These are phyloP conservation scores for Cyclina sinensis DNA, from an alignment of 1,140 invertebrate species.

Conservation along the genomic window DNA sequence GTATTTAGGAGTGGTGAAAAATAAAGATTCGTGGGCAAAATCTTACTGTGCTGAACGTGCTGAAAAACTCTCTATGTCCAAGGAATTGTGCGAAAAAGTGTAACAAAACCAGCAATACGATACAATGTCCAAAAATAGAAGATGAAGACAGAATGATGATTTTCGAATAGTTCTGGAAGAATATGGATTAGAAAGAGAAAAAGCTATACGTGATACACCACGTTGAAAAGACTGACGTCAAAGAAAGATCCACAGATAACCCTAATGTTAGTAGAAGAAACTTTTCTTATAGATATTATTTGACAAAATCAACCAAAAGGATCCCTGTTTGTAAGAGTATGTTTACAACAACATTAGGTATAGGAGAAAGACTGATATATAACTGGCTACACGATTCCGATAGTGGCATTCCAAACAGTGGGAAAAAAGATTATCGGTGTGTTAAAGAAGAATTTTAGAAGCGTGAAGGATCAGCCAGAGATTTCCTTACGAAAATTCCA, in stretches of 20 bases:
- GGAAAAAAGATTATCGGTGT: background rate
- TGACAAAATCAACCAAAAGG: background rate
- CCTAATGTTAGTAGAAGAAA: conserved; percentile 16
- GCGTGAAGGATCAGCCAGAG: conserved; percentile 32
- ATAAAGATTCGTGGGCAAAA: conserved; percentile 30
- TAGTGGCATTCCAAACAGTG: conserved; percentile 1
- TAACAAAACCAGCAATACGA: background rate
- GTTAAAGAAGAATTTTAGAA: background rate
- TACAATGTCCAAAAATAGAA: conserved; percentile 5
- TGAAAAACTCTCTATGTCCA: background rate
- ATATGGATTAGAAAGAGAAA: conserved; percentile 37
- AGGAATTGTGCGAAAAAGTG: conserved; percentile 33
- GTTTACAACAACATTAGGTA: conserved; percentile 17
- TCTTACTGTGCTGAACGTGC: conserved; percentile 38
- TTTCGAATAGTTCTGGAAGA: conserved; percentile 38
- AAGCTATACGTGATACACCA: conserved; percentile 5
- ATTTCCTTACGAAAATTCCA: background rate
- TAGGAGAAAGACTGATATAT: conserved; percentile 32
- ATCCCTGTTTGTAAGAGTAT: conserved; percentile 43
- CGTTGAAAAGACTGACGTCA: conserved; percentile 18
- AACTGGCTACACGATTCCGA: conserved; percentile 13
- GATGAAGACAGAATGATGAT: conserved; percentile 27
- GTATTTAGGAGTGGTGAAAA: conserved; percentile 37
- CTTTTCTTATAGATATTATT: conserved; percentile 49
- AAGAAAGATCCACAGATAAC: conserved; percentile 1